Base-by-base conservation (phyloP, 2,888 invertebrate species). In the Diadegma fenestrale region DNA sequence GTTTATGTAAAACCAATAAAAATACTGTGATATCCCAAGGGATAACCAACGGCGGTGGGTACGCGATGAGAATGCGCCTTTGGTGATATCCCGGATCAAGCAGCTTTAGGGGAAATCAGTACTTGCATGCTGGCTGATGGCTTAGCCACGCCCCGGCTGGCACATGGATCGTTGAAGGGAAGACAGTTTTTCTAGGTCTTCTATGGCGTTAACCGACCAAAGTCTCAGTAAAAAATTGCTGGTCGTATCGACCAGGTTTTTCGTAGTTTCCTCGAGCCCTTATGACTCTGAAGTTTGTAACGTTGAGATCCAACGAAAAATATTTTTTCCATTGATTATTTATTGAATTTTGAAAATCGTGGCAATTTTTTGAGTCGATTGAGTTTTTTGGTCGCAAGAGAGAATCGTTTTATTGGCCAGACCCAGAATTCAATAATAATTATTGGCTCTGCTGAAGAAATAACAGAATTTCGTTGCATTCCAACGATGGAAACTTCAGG, bases 1-100 rank as follows among this genome's bases (percentile, higher is more conserved):
- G 37, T 19, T 51, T 51, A 51, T 51, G 48, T 19, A n/a, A 19
- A 51, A 51, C 48, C 48, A 51, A 51, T 51, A 51, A 51, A 51
- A 51, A 51, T 51, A 51, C n/a, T 19, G 1, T 51, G 7, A 51
- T n/a, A 51, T n/a, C 7, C 48, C n/a, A 7, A n/a, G 48, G n/a
- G 19, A 51, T 51, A 51, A 51, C 8, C 48, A 12, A 51, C n/a
- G 7, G 48, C 48, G n/a, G 8, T 51, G 48, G 19, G 2, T 19
- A 51, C n/a, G 19, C 48, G n/a, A n/a, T 6, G 17, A n/a, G 45
- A 17, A 14, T 17, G n/a, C 45, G 45, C 45, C 45, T 48, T 48
- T 48, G 45, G 45, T 48, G 5, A n/a, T 48, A 48, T 48, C 45
- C 17, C 6, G 17, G 17, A 48, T 17, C n/a, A n/a, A 48, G 45